phyloP scores from a whole-genome alignment of 2,888 invertebrate genomes.

The Pyrrhia umbra region DNA sequence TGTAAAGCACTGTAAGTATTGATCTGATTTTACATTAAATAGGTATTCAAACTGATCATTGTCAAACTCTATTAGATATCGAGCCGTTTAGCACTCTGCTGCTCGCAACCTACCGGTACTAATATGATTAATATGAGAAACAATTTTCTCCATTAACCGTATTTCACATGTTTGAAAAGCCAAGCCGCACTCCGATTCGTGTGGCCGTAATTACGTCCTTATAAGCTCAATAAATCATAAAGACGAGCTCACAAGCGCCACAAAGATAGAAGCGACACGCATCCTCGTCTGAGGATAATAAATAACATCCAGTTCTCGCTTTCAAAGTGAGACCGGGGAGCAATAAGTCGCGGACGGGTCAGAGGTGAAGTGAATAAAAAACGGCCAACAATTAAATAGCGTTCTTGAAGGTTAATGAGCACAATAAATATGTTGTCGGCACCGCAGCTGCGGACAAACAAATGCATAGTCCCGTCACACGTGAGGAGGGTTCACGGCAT shows the following conservation, averaged over 20 bases:
- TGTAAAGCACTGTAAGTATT: background rate
- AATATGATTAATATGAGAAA: conserved; percentile 27
- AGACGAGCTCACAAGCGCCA: conserved; percentile 86
- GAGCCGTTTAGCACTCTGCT: too few species aligned
- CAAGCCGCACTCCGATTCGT: conserved; percentile 63
- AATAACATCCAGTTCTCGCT: conserved; percentile 89
- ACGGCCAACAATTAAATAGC: conserved; percentile 90
- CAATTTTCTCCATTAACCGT: conserved; percentile 35
- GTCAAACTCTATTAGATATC: background rate
- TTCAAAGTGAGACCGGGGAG: conserved; percentile 88
- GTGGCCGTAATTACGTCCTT: conserved; percentile 86
- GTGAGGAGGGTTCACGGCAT: conserved; percentile 81
- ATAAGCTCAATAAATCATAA: conserved; percentile 86
- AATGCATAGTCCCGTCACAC: conserved; percentile 86
- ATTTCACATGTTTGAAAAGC: conserved; percentile 41
- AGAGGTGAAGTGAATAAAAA: conserved; percentile 90
- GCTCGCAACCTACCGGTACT: conserved; percentile 9
- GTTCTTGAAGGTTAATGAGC: conserved; percentile 90
- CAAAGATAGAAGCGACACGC: conserved; percentile 87
- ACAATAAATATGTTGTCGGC: conserved; percentile 91
- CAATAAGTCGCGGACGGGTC: conserved; percentile 89
- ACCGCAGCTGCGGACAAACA: conserved; percentile 89
- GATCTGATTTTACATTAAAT: background rate
- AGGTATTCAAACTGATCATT: background rate
- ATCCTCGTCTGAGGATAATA: conserved; percentile 86